Conservation (phyloP, 2,113 vertebrate species). For the Alosa alosa region DNA sequence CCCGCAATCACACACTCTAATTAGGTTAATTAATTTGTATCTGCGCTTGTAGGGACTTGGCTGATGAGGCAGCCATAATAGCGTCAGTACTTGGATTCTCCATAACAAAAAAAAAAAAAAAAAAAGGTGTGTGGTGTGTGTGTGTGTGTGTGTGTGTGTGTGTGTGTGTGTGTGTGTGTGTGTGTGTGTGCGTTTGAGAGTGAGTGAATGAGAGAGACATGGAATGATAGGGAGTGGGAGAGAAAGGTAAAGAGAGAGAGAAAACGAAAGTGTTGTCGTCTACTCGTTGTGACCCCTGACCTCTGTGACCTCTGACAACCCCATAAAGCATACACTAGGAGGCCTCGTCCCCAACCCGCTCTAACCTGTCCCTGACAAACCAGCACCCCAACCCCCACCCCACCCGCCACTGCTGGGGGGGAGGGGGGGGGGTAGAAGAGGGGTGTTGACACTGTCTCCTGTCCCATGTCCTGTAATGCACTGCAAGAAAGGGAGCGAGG, state of each 20-base stretch:
- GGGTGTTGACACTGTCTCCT: background rate
- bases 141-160: background rate
- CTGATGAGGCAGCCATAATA: slow-evolving; percentile 98
- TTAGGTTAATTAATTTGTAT: slow-evolving; percentile 99
- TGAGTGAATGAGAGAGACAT: slow-evolving; percentile 21
- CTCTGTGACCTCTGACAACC: slow-evolving; percentile 52
- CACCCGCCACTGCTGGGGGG: background rate
- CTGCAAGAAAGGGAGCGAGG: slow-evolving; percentile 24
- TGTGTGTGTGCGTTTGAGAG: background rate
- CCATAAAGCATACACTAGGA: slow-evolving; percentile 53
- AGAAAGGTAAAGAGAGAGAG: slow-evolving; percentile 31
- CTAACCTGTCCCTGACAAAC: slow-evolving; percentile 24
- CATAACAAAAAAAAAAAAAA: slow-evolving; percentile 42
- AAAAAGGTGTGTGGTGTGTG: no score
- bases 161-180: background rate
- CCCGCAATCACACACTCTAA: slow-evolving; percentile 99
- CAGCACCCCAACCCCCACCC: slow-evolving; percentile 44
- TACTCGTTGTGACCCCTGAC: slow-evolving; percentile 31
- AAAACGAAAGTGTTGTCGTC: slow-evolving; percentile 41
- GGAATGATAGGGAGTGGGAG: slow-evolving; percentile 45
- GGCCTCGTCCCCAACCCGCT: slow-evolving; percentile 46
- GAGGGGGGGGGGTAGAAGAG: no score
- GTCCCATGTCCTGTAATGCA: background rate
- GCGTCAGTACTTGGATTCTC: slow-evolving; percentile 76
- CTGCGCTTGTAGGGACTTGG: slow-evolving; percentile 98